Base-by-base conservation (phyloP, 2,113 vertebrate genomes). In the Ictidomys tridecemlineatus region DNA sequence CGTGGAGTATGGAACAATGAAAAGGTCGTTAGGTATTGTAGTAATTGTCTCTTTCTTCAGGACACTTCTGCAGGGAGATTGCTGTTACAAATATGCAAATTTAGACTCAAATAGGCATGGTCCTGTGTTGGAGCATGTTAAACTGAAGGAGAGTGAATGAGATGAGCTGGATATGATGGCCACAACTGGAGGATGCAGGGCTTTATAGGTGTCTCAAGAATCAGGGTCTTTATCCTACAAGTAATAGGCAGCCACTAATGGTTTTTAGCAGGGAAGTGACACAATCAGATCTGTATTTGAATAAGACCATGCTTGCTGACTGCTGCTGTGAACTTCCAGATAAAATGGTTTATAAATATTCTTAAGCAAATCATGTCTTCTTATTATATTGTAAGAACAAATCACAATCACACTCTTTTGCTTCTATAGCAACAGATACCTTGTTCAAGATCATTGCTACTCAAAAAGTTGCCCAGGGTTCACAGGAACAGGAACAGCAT, bases 321-420 rank as follows among this genome's bases (percentile, higher is more conserved):
- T 45, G 8, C 13, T 45, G 6, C 8, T 53, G 34, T 89, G 42
- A 89, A 73, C 1, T 5, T 89, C 69, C n/a, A 39, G 17, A 45
- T 42, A 51, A 85, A 67, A 83, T 34, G 34, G 10, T 67, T 96
- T 74, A 85, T 45, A 86, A 93, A 84, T 61, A 84, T 53, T 74
- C 74, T 77, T 56, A 91, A 74, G 42, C 42, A 95, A 88, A 65
- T 77, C 28, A 42, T 76, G n/a, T 76, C 51, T 91, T 56, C 56
- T 85, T 73, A 76, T 82, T 92, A 70, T 34, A 39, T 20, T 12
- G 22, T 13, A 26, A 80, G 18, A 72, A 74, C 80, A 90, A 61
- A 48, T 16, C 70, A 56, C 5, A 42, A 12, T 87, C 63, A 45
- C 45, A 72, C 72, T 95, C 9, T 58, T 58, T 88, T 79, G 78